phyloP scores from a whole-genome alignment of 2,113 vertebrate genomes.

The Romanogobio albipinnatus region DNA sequence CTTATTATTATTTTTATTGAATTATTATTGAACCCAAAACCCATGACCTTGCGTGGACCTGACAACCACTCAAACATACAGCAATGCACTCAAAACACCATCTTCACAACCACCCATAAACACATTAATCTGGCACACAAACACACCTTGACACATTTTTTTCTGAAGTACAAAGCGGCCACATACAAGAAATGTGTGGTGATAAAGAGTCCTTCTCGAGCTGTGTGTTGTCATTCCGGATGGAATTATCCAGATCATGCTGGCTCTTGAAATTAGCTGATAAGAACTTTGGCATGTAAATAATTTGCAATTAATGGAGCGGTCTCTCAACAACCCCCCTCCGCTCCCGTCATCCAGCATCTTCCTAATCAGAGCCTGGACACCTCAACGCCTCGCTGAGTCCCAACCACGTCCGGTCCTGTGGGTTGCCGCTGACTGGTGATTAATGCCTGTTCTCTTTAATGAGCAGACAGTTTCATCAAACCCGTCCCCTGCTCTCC shows the following conservation, averaged over 20 bases:
- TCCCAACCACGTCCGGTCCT: constrained; percentile 29
- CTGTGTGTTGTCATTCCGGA: not conserved
- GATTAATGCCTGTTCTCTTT: constrained; percentile 62
- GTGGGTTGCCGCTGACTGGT: constrained; percentile 34
- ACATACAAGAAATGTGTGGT: not conserved
- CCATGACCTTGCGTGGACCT: too few species aligned
- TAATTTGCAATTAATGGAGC: constrained; percentile 52
- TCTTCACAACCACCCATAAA: not conserved
- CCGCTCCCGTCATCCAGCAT: constrained; percentile 12
- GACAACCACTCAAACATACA: not conserved
- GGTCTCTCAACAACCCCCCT: not conserved
- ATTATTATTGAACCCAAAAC: too few species aligned
- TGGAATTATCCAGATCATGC: constrained; percentile 19
- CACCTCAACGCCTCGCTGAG: constrained; percentile 39
- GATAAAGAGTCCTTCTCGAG: not conserved
- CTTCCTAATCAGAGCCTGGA: constrained; percentile 46
- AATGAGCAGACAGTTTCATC: constrained; percentile 66
- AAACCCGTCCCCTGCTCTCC: constrained; percentile 25
- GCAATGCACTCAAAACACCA: not conserved
- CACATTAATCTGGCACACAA: not conserved
- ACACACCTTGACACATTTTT: not conserved
- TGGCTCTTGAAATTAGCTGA: constrained; percentile 43
- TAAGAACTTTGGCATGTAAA: constrained; percentile 44
- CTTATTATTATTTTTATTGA: too few species aligned
- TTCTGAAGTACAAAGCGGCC: constrained; percentile 19